These are phyloP conservation scores for Etheostoma cragini DNA, from an alignment of 2,113 vertebrate genomes.

Conservation along the genomic window DNA sequence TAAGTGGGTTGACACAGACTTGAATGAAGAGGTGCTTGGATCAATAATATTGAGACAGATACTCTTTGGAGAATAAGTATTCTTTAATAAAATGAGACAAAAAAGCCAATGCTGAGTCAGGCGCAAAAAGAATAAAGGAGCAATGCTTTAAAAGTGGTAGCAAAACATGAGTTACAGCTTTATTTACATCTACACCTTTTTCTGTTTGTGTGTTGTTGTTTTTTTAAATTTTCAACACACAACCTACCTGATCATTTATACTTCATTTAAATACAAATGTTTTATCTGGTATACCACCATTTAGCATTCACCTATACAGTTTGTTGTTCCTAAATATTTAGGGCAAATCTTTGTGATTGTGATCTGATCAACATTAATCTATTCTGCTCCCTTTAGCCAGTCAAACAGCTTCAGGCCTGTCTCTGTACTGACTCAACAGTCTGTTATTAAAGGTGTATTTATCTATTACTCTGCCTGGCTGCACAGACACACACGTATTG, in stretches of 20 bases:
- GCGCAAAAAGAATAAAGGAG: slow-evolving; percentile 17
- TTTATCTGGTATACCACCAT: neutral
- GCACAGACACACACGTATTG: slow-evolving; percentile 43
- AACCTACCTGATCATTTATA: neutral
- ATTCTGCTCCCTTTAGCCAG: neutral
- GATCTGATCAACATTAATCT: neutral
- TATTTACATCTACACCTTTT: neutral
- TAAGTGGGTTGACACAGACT: slow-evolving; percentile 19
- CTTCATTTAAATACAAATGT: neutral
- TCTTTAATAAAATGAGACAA: slow-evolving; percentile 26
- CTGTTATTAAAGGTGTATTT: slow-evolving; percentile 60
- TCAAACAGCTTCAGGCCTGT: slow-evolving; percentile 18
- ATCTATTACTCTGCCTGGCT: slow-evolving; percentile 38
- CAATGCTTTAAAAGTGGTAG: slow-evolving; percentile 4
- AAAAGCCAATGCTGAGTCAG: slow-evolving; percentile 16
- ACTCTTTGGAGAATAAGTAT: slow-evolving; percentile 32
- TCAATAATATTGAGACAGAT: slow-evolving; percentile 48
- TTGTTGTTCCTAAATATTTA: neutral
- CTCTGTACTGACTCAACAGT: slow-evolving; percentile 43
- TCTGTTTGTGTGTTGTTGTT: neutral
- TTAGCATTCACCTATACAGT: neutral
- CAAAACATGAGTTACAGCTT: neutral
- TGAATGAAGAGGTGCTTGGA: slow-evolving; percentile 32
- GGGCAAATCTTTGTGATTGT: neutral
- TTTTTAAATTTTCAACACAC: neutral